A percentile compares a stretch with the other conserved stretches of the same genome.
Conservation (phyloP, 2,888 invertebrate species). For the Lochmaea crataegi region DNA sequence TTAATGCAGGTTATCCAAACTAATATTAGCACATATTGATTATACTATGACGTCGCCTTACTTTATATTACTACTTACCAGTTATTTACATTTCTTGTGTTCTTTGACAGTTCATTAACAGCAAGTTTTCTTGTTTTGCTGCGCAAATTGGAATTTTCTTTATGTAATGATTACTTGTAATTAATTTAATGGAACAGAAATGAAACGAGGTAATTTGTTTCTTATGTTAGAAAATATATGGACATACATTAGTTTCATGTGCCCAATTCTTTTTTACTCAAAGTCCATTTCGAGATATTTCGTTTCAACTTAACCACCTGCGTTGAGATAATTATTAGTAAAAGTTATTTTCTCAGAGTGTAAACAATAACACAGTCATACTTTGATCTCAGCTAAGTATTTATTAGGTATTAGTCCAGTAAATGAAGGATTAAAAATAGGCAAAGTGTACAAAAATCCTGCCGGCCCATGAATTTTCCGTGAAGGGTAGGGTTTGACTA, state of each 20-base stretch:
- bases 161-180: constrained; percentile 4
- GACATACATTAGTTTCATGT: not conserved
- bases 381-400: not conserved
- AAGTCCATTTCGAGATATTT: not conserved
- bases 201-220: not conserved
- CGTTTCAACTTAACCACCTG: not conserved
- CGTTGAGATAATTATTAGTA: not conserved
- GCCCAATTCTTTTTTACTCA: not conserved
- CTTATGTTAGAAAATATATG: not conserved
- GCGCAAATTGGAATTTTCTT: constrained; percentile 4
- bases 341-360: not conserved
- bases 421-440: too few species aligned
- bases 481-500: too few species aligned
- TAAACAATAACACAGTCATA: not conserved
- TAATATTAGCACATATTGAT: too few species aligned
- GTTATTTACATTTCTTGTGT: not conserved
- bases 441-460: too few species aligned
- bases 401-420: too few species aligned
- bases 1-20: not conserved
- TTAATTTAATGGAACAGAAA: not conserved
- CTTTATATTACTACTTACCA: not conserved
- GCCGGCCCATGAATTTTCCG: too few species aligned
- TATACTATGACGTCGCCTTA: too few species aligned
- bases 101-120: constrained; percentile 15
- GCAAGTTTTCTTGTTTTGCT: constrained; percentile 2